Conservation (phyloP, 2,888 invertebrate genomes). For the Cryptocheilus praepositus region DNA sequence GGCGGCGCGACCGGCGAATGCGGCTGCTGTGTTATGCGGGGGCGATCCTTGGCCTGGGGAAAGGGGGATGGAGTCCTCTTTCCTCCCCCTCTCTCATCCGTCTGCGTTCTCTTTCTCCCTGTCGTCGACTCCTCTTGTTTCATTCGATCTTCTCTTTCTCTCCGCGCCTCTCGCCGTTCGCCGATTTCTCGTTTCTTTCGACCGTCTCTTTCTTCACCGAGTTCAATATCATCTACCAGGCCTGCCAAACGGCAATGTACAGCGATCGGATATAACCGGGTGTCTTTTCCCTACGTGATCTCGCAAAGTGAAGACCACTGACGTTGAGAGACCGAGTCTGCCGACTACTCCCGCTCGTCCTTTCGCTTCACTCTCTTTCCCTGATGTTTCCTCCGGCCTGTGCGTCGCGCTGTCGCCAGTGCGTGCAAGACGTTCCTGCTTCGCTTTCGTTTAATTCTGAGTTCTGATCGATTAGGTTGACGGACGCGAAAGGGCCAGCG, state of each 20-base stretch:
- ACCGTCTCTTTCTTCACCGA: not conserved
- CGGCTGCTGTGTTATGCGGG: conserved; percentile 70
- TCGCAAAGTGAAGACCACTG: no score
- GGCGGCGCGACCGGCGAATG: conserved; percentile 65
- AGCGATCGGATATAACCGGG: conserved; percentile 31
- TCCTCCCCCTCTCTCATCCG: conserved; percentile 11
- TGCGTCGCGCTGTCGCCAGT: no score
- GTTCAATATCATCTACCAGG: conserved; percentile 18
- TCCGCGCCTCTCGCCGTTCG: not conserved
- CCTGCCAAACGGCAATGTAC: not conserved
- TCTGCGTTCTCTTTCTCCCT: conserved; percentile 18
- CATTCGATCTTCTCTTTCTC: not conserved
- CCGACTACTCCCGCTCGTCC: no score
- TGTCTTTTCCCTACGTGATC: conserved; percentile 29
- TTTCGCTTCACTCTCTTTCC: no score
- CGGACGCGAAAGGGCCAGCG: no score
- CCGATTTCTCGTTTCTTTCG: not conserved
- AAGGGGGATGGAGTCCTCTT: conserved; percentile 14
- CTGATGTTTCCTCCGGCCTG: no score
- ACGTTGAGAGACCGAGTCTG: no score
- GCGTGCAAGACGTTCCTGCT: no score
- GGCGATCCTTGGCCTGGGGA: conserved; percentile 58
- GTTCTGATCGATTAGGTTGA: no score
- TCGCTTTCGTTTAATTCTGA: no score
- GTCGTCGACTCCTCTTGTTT: not conserved